Conservation (phyloP, 2,888 invertebrate species). For the Hirtodrosophila alboralis region DNA sequence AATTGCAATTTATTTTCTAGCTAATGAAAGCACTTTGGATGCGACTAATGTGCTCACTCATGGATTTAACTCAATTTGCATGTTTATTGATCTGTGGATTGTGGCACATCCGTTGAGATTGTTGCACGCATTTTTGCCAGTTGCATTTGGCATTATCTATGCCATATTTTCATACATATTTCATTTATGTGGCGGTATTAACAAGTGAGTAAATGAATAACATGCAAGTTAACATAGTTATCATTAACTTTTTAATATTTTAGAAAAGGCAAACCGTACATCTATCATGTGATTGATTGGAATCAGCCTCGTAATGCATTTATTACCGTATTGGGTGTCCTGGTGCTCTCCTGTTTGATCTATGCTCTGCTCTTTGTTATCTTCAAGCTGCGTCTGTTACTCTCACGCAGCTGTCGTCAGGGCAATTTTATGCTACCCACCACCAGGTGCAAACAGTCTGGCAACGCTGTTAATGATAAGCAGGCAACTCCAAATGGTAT, state of each 20-base stretch:
- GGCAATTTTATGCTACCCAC: constrained; percentile 77
- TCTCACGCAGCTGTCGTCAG: constrained; percentile 72
- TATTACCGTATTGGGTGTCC: constrained; percentile 76
- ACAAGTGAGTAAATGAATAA: constrained; percentile 83
- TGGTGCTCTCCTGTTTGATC: constrained; percentile 78
- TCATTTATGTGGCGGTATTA: constrained; percentile 87
- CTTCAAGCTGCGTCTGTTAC: constrained; percentile 80
- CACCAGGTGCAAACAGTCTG: constrained; percentile 41
- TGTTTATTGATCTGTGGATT: constrained; percentile 89
- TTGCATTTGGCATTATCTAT: constrained; percentile 86
- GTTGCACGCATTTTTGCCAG: constrained; percentile 87
- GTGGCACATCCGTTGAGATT: constrained; percentile 90
- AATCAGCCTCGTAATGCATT: constrained; percentile 85
- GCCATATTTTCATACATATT: constrained; percentile 87
- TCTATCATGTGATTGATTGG: constrained; percentile 92
- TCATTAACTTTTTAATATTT: background rate
- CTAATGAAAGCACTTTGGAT: constrained; percentile 71
- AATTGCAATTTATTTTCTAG: constrained; percentile 81
- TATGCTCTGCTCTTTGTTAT: constrained; percentile 80
- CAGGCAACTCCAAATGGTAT: constrained; percentile 63
- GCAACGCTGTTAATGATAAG: constrained; percentile 30
- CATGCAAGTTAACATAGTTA: background rate
- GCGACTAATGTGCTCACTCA: constrained; percentile 90
- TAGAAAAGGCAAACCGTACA: constrained; percentile 87
- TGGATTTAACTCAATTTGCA: constrained; percentile 89